Conservation (phyloP, 2,797 vertebrate species). For the Tympanoctomys barrerae region DNA sequence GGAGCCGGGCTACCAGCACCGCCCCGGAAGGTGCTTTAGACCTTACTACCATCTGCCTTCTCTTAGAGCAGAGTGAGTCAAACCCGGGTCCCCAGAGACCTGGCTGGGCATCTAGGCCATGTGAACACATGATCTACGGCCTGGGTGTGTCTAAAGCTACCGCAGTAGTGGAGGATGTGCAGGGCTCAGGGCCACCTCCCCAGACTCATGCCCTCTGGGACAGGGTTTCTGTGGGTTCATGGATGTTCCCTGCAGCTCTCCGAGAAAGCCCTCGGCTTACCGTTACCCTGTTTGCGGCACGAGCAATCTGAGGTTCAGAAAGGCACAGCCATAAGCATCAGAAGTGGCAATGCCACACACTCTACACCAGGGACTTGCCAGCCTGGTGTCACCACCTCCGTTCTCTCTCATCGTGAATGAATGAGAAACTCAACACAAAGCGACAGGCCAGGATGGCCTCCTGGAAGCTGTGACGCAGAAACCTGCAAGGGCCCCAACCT, state of each 20-base stretch:
- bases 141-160: not conserved
- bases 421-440: not conserved
- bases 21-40: not conserved
- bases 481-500: too few species aligned
- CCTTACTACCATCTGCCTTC: too few species aligned
- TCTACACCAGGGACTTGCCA: accelerated
- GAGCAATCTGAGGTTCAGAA: not conserved
- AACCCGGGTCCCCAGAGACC: not conserved
- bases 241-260: not conserved
- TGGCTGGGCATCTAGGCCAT: not conserved
- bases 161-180: accelerated
- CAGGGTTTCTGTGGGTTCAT: accelerated
- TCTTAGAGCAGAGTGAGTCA: accelerated
- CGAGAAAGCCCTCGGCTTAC: not conserved
- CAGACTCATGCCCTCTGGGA: accelerated
- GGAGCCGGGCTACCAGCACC: too few species aligned
- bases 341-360: not conserved
- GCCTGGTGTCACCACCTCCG: accelerated
- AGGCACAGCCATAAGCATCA: not conserved
- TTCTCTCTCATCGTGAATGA: not conserved
- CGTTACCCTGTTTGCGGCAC: not conserved
- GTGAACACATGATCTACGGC: not conserved
- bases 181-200: not conserved
- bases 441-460: not conserved
- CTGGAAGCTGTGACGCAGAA: too few species aligned